Percentiles rank a stretch among this genome's conserved stretches.
These are phyloP conservation scores for Eumaeus atala DNA, from an alignment of 1,140 invertebrate species.

Conservation along the genomic window DNA sequence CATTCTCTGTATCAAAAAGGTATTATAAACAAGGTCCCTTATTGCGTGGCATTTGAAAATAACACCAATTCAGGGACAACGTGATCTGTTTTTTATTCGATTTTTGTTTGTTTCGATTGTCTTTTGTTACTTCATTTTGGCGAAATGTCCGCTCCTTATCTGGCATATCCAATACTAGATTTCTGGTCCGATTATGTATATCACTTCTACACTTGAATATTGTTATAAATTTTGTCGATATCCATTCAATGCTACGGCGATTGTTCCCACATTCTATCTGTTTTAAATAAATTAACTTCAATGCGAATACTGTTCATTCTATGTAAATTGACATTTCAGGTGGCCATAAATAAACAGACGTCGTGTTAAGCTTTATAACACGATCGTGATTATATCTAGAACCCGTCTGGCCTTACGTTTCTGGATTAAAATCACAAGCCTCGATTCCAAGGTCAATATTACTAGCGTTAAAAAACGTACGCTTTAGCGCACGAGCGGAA, in stretches of 20 bases:
- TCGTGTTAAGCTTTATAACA: conserved; percentile 6
- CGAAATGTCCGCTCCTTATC: too few species aligned
- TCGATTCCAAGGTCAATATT: conserved; percentile 1
- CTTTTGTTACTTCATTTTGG: too few species aligned
- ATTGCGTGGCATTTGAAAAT: conserved; percentile 33
- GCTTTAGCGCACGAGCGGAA: not conserved
- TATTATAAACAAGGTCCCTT: conserved; percentile 58
- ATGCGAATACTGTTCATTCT: conserved; percentile 3
- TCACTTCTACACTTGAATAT: too few species aligned
- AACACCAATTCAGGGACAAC: conserved; percentile 2
- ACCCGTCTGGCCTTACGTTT: conserved; percentile 4
- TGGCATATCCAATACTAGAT: too few species aligned
- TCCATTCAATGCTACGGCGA: too few species aligned
- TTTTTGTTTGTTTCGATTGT: conserved; percentile 6
- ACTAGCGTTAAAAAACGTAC: not conserved
- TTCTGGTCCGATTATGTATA: too few species aligned
- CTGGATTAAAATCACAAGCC: conserved; percentile 9
- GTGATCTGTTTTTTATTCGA: conserved; percentile 8
- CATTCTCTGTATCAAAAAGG: conserved; percentile 49
- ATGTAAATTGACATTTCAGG: conserved; percentile 7
- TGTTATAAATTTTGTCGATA: too few species aligned
- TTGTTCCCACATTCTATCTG: too few species aligned
- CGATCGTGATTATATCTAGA: conserved; percentile 5
- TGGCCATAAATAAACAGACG: conserved; percentile 5
- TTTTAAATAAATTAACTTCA: conserved; percentile 2